These are phyloP conservation scores for Agelas oroides DNA, from an alignment of 37 sponge, comb jelly and placozoan genomes.

Conservation along the genomic window DNA sequence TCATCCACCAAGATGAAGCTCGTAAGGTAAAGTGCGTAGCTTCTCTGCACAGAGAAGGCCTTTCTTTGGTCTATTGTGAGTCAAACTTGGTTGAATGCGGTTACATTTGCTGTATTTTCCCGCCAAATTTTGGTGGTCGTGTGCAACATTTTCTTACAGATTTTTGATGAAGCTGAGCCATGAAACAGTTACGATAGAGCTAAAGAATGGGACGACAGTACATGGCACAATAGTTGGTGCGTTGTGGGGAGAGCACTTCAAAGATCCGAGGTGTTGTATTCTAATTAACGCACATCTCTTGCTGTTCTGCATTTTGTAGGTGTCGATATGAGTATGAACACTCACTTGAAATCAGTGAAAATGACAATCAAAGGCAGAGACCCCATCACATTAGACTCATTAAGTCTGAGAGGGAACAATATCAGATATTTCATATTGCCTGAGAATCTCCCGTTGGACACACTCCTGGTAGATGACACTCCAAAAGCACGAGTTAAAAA, in stretches of 20 bases:
- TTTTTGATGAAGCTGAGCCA: conserved; percentile 99
- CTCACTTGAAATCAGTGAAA: conserved; percentile 97
- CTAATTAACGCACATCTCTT: conserved; percentile 31
- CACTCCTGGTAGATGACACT: conserved; percentile 93
- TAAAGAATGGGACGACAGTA: conserved; percentile 98
- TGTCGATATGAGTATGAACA: conserved; percentile 99
- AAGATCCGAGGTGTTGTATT: neutral
- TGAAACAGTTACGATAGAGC: conserved; percentile 97
- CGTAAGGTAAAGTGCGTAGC: conserved; percentile 54
- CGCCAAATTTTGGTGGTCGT: too few relatives aligned
- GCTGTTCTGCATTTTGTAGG: conserved; percentile 62
- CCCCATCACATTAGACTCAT: conserved; percentile 88
- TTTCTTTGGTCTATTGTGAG: too few relatives aligned
- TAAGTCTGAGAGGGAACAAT: conserved; percentile 97
- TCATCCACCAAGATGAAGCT: conserved; percentile 68
- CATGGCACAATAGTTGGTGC: conserved; percentile 94
- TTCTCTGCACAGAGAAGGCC: too few relatives aligned
- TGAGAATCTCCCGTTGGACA: conserved; percentile 95
- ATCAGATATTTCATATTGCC: conserved; percentile 96
- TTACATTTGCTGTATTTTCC: too few relatives aligned
- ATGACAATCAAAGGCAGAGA: conserved; percentile 96
- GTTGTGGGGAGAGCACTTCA: neutral
- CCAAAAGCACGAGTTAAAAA: conserved; percentile 75
- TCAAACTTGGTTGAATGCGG: too few relatives aligned
- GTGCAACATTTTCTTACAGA: conserved; percentile 34